Percentiles rank a stretch among this genome's conserved stretches.
Conservation (phyloP, 2,797 vertebrate species). For the Hybognathus amarus region DNA sequence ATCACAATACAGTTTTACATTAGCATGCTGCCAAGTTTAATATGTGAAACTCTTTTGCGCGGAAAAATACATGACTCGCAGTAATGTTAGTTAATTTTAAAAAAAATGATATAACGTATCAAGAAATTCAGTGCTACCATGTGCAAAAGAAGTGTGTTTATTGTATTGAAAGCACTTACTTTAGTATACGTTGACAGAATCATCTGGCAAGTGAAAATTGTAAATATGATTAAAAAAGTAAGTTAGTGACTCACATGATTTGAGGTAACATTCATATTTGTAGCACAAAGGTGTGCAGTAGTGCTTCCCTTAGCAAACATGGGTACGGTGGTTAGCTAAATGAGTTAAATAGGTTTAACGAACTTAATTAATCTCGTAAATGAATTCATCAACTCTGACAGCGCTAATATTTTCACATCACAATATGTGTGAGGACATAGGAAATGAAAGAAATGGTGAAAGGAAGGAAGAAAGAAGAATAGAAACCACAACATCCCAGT, state of each 20-base stretch:
- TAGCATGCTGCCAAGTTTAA: background rate
- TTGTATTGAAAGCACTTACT: background rate
- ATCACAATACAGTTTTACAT: background rate
- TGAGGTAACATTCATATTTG: background rate
- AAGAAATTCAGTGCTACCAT: no score
- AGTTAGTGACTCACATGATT: background rate
- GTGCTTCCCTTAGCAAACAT: background rate
- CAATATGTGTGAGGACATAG: background rate
- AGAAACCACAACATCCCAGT: background rate
- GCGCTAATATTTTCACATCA: background rate
- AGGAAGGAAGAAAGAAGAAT: background rate
- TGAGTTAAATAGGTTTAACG: background rate
- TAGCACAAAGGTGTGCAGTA: background rate
- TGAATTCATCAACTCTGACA: slow-evolving; percentile 2
- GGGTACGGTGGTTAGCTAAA: background rate
- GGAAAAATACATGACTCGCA: background rate
- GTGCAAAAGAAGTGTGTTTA: no score
- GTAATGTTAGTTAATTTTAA: background rate
- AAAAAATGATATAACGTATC: no score
- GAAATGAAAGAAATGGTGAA: background rate
- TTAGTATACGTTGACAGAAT: background rate
- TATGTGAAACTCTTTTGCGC: background rate
- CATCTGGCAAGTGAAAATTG: background rate
- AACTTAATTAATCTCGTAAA: background rate
- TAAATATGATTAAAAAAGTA: background rate